Conservation (phyloP, 2,113 vertebrate species). For the Mobula birostris region DNA sequence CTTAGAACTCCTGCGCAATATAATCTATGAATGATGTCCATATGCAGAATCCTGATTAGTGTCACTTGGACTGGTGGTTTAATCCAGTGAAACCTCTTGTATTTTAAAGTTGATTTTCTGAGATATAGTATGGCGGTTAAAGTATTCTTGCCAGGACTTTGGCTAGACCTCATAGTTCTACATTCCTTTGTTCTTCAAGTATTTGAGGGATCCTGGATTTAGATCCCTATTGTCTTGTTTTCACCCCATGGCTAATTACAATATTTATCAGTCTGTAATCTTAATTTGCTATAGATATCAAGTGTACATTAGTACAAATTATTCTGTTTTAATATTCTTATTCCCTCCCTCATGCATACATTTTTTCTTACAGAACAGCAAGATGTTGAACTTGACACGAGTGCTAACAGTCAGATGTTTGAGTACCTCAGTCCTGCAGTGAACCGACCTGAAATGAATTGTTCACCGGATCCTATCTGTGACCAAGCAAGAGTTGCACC, state of each 20-base stretch:
- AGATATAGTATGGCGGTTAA: neutral
- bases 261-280: too few species aligned
- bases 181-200: neutral
- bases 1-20: neutral
- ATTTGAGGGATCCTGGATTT: neutral
- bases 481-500: conserved; percentile 10
- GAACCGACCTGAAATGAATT: conserved; percentile 36
- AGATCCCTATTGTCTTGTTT: neutral
- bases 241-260: neutral
- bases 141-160: neutral
- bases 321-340: neutral
- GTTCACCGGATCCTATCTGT: neutral
- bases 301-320: neutral
- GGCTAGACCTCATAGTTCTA: neutral
- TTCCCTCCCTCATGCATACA: too few species aligned
- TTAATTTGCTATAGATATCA: neutral
- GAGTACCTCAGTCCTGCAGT: conserved; percentile 52
- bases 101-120: neutral
- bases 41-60: neutral
- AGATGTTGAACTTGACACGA: neutral
- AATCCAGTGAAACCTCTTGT: neutral
- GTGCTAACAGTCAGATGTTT: conserved; percentile 37
- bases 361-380: neutral
- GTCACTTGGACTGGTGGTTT: neutral
- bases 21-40: neutral